Conservation (phyloP, 2,113 vertebrate genomes). For the Lophius piscatorius region DNA sequence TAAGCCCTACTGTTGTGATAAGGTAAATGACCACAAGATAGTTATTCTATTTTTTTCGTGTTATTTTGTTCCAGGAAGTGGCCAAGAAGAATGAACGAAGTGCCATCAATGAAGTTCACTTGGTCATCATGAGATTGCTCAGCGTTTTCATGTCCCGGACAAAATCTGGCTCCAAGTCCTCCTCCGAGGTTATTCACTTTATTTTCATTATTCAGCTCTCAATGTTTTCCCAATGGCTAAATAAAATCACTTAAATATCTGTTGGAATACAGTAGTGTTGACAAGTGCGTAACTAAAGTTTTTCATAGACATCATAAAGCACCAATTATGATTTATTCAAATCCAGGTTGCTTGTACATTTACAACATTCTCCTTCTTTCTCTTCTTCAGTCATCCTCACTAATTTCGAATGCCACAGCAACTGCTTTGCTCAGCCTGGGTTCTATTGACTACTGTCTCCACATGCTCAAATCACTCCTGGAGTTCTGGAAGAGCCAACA, state of each 20-base stretch:
- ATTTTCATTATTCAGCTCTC: not conserved
- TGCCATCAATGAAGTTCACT: slow-evolving; percentile 92
- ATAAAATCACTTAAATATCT: too few species aligned
- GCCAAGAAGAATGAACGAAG: slow-evolving; percentile 96
- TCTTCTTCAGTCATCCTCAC: slow-evolving; percentile 88
- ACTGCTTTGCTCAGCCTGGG: slow-evolving; percentile 94
- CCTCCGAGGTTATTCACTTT: slow-evolving; percentile 86
- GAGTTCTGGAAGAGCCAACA: slow-evolving; percentile 98
- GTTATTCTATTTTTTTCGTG: not conserved
- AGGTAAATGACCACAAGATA: too few species aligned
- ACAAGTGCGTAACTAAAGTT: not conserved
- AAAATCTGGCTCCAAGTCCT: slow-evolving; percentile 96
- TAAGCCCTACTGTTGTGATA: too few species aligned
- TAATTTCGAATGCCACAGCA: slow-evolving; percentile 97
- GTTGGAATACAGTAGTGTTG: not conserved
- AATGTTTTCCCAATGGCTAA: not conserved
- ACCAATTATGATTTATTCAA: not conserved
- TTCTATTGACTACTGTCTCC: slow-evolving; percentile 95
- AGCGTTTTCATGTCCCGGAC: slow-evolving; percentile 99
- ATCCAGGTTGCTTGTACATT: slow-evolving; percentile 10
- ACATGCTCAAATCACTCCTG: slow-evolving; percentile 93
- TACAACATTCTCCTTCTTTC: too few species aligned
- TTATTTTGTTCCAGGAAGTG: slow-evolving; percentile 84
- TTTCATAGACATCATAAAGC: not conserved
- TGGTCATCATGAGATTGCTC: slow-evolving; percentile 97